Percentiles rank a stretch among this genome's conserved stretches.
These are phyloP conservation scores for Grammomys dolichurus DNA, from an alignment of 2,113 vertebrate species.

Conservation along the genomic window DNA sequence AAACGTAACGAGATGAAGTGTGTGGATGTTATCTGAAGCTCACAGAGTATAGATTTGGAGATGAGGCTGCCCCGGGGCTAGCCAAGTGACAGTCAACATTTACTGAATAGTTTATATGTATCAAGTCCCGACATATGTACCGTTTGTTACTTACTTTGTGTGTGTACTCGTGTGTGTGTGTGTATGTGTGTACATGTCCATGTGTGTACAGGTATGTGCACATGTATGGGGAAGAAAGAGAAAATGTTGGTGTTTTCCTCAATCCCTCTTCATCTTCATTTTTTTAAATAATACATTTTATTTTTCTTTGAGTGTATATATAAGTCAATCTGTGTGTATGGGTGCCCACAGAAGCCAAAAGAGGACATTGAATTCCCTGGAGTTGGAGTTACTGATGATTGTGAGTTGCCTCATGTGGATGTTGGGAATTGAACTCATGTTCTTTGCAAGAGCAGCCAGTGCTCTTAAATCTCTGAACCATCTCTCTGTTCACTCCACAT, in stretches of 20 bases:
- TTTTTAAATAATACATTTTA: not conserved
- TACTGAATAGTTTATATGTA: not conserved
- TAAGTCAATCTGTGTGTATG: not conserved
- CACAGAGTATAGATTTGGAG: not conserved
- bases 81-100: not conserved
- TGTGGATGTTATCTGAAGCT: not conserved
- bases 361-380: not conserved
- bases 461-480: not conserved
- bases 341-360: not conserved
- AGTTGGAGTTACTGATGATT: not conserved
- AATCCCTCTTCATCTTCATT: not conserved
- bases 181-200: not conserved
- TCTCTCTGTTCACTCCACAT: not conserved
- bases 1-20: not conserved
- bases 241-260: not conserved
- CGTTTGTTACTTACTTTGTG: not conserved
- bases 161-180: not conserved
- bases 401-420: not conserved
- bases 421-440: not conserved
- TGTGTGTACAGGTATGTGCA: not conserved
- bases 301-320: not conserved
- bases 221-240: not conserved
- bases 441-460: not conserved
- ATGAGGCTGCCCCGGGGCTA: no score
- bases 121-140: not conserved